These are phyloP conservation scores for Hypotaenidia philippensis DNA, from an alignment of 2,797 vertebrate genomes.

Conservation along the genomic window DNA sequence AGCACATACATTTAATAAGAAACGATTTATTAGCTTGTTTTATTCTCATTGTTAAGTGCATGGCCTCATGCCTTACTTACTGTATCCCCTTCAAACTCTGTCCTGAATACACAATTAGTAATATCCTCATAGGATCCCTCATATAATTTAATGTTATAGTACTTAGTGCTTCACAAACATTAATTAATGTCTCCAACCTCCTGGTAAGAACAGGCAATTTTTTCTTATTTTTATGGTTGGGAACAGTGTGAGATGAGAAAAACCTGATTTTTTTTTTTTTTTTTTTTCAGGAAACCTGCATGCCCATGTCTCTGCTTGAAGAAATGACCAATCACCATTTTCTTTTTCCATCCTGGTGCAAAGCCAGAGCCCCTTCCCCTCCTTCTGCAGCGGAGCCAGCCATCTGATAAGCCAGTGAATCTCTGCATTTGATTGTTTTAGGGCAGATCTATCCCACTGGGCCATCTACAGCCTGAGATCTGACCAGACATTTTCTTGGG, in stretches of 20 bases:
- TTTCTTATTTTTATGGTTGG: neutral
- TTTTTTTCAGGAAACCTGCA: neutral
- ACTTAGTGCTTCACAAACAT: neutral
- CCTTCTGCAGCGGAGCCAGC: neutral
- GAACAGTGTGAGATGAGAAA: neutral
- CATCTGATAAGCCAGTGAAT: neutral
- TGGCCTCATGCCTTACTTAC: constrained; percentile 38
- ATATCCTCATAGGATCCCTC: neutral
- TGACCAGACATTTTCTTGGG: neutral
- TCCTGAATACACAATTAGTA: constrained; percentile 29
- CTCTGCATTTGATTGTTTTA: neutral
- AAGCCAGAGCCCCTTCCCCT: neutral
- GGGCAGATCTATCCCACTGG: neutral
- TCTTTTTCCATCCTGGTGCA: neutral
- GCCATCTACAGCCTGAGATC: neutral
- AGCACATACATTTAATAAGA: neutral
- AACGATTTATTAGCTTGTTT: neutral
- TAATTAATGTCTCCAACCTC: neutral
- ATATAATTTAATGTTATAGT: constrained; percentile 35
- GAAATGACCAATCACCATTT: fast-evolving
- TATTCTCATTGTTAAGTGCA: neutral
- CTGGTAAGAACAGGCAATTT: neutral
- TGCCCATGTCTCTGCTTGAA: neutral
- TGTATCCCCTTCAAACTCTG: constrained; percentile 2
- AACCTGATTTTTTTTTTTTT: too few relatives aligned